phyloP scores from a whole-genome alignment of 53 echinoderm and acorn worm species.

The Antedon mediterranea region DNA sequence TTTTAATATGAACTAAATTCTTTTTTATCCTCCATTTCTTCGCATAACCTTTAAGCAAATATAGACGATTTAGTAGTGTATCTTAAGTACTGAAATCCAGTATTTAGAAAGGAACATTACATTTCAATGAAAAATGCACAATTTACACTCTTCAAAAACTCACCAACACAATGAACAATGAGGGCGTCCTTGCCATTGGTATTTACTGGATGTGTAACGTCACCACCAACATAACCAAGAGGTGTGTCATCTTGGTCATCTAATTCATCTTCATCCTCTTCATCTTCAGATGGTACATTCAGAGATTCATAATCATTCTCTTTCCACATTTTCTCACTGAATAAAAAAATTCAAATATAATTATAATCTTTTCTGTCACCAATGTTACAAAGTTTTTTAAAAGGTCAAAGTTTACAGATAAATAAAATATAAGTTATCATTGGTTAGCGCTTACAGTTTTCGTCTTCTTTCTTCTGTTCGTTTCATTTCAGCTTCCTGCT shows the following conservation, averaged over 20 bases:
- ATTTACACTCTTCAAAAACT: constrained; percentile 3
- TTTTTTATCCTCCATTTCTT: too few relatives aligned
- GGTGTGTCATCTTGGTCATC: constrained; percentile 22
- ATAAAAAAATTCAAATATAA: too few relatives aligned
- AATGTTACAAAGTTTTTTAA: too few relatives aligned
- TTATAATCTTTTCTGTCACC: too few relatives aligned
- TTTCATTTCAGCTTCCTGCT: constrained; percentile 71
- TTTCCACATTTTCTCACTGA: constrained; percentile 68
- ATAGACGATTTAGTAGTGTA: too few relatives aligned
- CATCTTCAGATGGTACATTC: constrained; percentile 59
- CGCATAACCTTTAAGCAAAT: too few relatives aligned
- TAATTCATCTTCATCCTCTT: constrained; percentile 61
- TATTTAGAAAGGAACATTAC: too few relatives aligned
- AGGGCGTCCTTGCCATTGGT: constrained; percentile 53
- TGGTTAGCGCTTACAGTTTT: constrained; percentile 44
- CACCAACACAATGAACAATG: constrained; percentile 87
- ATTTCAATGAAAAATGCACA: too few relatives aligned
- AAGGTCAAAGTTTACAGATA: too few relatives aligned
- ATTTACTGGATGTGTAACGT: constrained; percentile 74
- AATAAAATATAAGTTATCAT: too few relatives aligned
- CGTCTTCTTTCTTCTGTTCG: constrained; percentile 57
- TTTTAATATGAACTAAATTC: too few relatives aligned
- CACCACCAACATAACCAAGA: constrained; percentile 66
- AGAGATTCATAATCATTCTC: constrained; percentile 51
- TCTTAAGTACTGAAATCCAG: too few relatives aligned